Conservation (phyloP, 2,888 invertebrate species). For the Melolontha melolontha region DNA sequence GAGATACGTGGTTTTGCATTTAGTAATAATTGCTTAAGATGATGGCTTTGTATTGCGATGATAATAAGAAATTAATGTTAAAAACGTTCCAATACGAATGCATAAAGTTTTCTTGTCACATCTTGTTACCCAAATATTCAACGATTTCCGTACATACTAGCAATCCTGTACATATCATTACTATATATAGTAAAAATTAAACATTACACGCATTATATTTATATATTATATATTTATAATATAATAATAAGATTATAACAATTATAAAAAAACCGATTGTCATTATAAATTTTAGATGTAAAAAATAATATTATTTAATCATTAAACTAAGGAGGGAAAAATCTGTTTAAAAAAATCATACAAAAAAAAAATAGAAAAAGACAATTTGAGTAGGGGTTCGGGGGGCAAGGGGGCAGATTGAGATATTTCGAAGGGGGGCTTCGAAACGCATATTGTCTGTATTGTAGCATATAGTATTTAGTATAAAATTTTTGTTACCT, state of each 20-base stretch:
- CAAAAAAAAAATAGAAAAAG: constrained; percentile 20
- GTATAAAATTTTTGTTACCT: constrained; percentile 11
- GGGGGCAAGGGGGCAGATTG: neutral
- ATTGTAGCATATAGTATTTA: constrained; percentile 4
- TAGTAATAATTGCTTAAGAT: no score
- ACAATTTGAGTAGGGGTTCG: neutral
- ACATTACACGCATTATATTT: constrained; percentile 49
- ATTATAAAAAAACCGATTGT: constrained; percentile 57
- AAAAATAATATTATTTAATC: constrained; percentile 30
- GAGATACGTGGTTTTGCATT: no score
- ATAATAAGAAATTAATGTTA: no score
- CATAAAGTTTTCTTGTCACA: no score
- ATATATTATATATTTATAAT: constrained; percentile 39
- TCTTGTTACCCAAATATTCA: no score
- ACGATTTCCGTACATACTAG: no score
- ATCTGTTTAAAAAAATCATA: constrained; percentile 26
- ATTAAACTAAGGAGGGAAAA: constrained; percentile 31
- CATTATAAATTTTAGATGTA: constrained; percentile 41
- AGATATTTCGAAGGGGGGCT: constrained; percentile 9
- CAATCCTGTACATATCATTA: neutral
- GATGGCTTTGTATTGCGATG: no score
- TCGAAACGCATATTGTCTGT: constrained; percentile 35
- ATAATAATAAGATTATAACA: constrained; percentile 55
- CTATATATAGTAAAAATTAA: constrained; percentile 48
- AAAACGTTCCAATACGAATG: no score